A percentile compares a stretch with the other conserved stretches of the same genome.
Evolutionary conservation across 2,797 vertebrate species (phyloP).

Genomic region (Anabas testudineus): DNA sequence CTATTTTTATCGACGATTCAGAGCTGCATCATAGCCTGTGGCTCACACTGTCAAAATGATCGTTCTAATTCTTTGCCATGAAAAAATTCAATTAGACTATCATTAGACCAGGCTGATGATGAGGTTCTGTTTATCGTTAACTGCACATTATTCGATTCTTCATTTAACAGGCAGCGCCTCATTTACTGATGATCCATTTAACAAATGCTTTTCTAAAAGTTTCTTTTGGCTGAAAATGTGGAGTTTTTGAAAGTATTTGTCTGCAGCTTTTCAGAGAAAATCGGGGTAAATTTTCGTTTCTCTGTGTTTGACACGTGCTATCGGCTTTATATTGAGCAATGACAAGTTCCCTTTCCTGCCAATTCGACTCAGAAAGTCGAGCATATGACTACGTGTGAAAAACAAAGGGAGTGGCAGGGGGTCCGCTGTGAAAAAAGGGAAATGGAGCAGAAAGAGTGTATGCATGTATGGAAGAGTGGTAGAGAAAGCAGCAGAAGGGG

Average conservation of each 20-base stretch:
- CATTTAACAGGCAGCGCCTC: slow-evolving; percentile 85
- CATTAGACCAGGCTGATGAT: slow-evolving; percentile 83
- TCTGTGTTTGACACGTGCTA: slow-evolving; percentile 32
- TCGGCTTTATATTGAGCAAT: slow-evolving; percentile 4
- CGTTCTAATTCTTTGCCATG: slow-evolving; percentile 78
- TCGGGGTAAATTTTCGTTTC: slow-evolving; percentile 13
- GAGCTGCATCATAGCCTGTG: slow-evolving; percentile 75
- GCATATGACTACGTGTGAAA: slow-evolving; percentile 42
- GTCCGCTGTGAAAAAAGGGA: slow-evolving; percentile 39
- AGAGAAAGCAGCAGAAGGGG: slow-evolving; percentile 69
- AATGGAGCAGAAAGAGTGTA: slow-evolving; percentile 24
- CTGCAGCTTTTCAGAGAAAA: slow-evolving; percentile 13
- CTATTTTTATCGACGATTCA: slow-evolving; percentile 75
- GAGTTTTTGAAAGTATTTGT: slow-evolving; percentile 54
- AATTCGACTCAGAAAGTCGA: slow-evolving; percentile 36
- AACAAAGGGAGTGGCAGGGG: slow-evolving; percentile 43
- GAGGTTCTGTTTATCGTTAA: slow-evolving; percentile 84
- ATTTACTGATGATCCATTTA: slow-evolving; percentile 84
- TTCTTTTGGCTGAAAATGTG: slow-evolving; percentile 69
- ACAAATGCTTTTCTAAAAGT: slow-evolving; percentile 78
- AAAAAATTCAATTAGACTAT: slow-evolving; percentile 84
- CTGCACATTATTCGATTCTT: slow-evolving; percentile 84
- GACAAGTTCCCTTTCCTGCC: slow-evolving; percentile 34
- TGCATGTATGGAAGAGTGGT: slow-evolving; percentile 44
- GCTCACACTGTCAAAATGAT: slow-evolving; percentile 79